A percentile compares a stretch with the other conserved stretches of the same genome.
Evolutionary conservation across 2,113 vertebrate genomes (phyloP).

Genomic region (Rana temporaria): DNA sequence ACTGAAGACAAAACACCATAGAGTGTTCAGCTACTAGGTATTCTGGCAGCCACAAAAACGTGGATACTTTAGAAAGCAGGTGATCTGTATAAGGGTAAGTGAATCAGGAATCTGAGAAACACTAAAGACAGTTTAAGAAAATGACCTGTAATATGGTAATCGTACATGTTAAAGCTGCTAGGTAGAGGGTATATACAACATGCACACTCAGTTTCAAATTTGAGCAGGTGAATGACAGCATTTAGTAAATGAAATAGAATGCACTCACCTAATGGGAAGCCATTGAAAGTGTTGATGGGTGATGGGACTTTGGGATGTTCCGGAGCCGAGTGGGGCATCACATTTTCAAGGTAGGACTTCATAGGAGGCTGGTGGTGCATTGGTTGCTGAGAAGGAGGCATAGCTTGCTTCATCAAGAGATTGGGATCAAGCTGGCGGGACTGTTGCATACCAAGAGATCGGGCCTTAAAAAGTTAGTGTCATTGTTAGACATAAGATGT

Average conservation of each 20-base stretch:
- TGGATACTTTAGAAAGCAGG: too few species aligned
- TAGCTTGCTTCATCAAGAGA: constrained; percentile 87
- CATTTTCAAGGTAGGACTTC: constrained; percentile 90
- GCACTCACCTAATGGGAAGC: constrained; percentile 91
- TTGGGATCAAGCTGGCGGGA: constrained; percentile 91
- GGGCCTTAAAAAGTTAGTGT: constrained; percentile 72
- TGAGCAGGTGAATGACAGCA: background rate
- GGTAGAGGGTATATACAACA: too few species aligned
- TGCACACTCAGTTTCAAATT: background rate
- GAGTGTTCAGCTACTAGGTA: too few species aligned
- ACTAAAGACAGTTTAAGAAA: too few species aligned
- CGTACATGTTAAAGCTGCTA: too few species aligned
- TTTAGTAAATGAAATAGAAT: background rate
- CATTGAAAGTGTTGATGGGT: constrained; percentile 86
- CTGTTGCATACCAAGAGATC: constrained; percentile 87
- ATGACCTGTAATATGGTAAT: too few species aligned
- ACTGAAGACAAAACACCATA: too few species aligned
- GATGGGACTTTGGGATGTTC: constrained; percentile 93
- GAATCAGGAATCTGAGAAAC: too few species aligned
- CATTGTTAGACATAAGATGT: too few species aligned
- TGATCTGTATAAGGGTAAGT: too few species aligned
- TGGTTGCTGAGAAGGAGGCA: constrained; percentile 78
- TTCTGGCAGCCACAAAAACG: too few species aligned
- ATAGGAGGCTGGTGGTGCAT: constrained; percentile 83
- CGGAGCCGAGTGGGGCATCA: constrained; percentile 83